Percentiles rank a stretch among this genome's conserved stretches.
Evolutionary conservation across 2,797 vertebrate species (phyloP).

Genomic region (Emys orbicularis): DNA sequence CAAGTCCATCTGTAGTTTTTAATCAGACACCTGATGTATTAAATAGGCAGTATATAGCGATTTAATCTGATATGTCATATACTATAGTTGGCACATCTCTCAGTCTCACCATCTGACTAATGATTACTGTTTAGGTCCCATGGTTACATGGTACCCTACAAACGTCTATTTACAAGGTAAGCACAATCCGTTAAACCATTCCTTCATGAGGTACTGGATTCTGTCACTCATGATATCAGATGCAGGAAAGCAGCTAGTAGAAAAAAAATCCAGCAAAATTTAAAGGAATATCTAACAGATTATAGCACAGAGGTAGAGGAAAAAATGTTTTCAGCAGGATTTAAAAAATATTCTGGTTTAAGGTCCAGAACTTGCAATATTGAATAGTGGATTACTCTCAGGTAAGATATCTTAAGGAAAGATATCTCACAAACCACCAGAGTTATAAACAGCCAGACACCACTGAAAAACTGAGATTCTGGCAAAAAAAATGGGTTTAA

Average conservation of each 20-base stretch:
- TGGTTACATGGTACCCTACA: not conserved
- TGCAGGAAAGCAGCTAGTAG: not conserved
- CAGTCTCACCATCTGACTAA: not conserved
- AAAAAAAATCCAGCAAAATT: conserved; percentile 1
- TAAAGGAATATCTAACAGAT: not conserved
- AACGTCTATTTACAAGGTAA: not conserved
- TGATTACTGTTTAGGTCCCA: not conserved
- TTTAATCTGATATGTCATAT: not conserved
- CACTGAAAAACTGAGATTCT: not conserved
- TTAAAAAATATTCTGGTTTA: not conserved
- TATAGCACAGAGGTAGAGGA: not conserved
- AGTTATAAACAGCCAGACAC: not conserved
- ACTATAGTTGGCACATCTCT: not conserved
- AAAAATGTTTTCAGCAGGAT: not conserved
- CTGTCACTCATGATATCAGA: not conserved
- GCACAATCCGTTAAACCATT: not conserved
- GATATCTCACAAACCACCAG: not conserved
- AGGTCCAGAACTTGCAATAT: not conserved
- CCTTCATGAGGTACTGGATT: not conserved
- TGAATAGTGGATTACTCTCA: not conserved
- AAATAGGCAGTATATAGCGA: not conserved
- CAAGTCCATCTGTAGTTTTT: not conserved
- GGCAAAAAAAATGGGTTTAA: rapidly evolving
- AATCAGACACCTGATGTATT: too few species aligned
- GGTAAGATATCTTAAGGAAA: not conserved